Percentiles rank a stretch among this genome's conserved stretches.
These are phyloP conservation scores for Ophraella communa DNA, from an alignment of 2,888 invertebrate species.

Conservation along the genomic window DNA sequence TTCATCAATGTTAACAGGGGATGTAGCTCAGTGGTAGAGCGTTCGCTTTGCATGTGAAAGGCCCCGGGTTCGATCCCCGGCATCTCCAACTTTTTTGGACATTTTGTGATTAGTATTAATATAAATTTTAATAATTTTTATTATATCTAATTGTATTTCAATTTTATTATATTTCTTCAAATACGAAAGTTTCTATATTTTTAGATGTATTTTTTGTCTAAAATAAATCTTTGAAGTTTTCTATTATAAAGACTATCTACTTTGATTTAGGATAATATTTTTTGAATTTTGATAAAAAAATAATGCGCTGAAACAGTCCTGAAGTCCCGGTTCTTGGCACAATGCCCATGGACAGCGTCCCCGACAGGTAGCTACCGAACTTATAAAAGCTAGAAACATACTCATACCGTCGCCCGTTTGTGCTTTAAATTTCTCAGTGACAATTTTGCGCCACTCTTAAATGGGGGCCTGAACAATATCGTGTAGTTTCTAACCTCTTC, in stretches of 20 bases:
- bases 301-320: slow-evolving; percentile 21
- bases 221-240: slow-evolving; percentile 34
- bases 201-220: too few species aligned
- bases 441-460: slow-evolving; percentile 42
- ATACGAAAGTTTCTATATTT: too few species aligned
- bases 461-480: slow-evolving; percentile 54
- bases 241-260: slow-evolving; percentile 16
- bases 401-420: slow-evolving; percentile 64
- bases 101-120: not conserved
- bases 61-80: slow-evolving; percentile 99
- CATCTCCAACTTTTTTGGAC: slow-evolving; percentile 70
- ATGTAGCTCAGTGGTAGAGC: slow-evolving; percentile 99
- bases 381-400: slow-evolving; percentile 66
- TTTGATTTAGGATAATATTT: slow-evolving; percentile 1
- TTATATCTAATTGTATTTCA: too few species aligned
- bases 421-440: slow-evolving; percentile 57
- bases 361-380: slow-evolving; percentile 66
- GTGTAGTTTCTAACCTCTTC: slow-evolving; percentile 43
- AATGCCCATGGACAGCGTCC: slow-evolving; percentile 53
- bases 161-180: too few species aligned
- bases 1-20: too few species aligned
- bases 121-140: too few species aligned
- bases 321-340: slow-evolving; percentile 51
- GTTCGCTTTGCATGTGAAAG: slow-evolving; percentile 99
- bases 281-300: slow-evolving; percentile 19